A percentile compares a stretch with the other conserved stretches of the same genome.
Evolutionary conservation across 1,140 invertebrate species (phyloP).

Genomic region (Drosophila orena): DNA sequence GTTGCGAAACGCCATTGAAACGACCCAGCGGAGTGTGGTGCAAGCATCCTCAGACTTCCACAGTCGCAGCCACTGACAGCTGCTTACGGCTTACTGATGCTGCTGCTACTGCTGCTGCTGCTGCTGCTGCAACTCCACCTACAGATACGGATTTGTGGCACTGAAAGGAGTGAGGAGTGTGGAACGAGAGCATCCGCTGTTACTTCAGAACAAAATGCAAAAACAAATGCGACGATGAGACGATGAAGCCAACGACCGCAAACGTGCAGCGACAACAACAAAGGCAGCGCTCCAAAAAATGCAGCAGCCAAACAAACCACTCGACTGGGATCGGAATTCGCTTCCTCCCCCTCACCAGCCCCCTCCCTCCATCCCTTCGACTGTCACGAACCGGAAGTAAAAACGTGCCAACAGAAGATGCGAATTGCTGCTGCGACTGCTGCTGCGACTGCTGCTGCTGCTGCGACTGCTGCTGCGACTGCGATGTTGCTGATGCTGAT

Average conservation of each 20-base stretch:
- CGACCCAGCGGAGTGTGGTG: constrained; percentile 36
- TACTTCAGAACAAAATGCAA: constrained; percentile 49
- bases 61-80: constrained; percentile 39
- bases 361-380: constrained; percentile 3
- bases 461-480: constrained; percentile 56
- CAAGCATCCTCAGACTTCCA: constrained; percentile 22
- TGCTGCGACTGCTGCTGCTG: constrained; percentile 36
- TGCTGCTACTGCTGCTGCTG: constrained; percentile 30
- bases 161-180: too few relatives aligned
- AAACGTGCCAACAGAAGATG: constrained; percentile 61
- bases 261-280: constrained; percentile 64
- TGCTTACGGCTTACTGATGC: constrained; percentile 51
- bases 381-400: constrained; percentile 74
- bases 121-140: constrained; percentile 41
- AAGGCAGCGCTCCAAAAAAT: constrained; percentile 54
- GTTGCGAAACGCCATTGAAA: constrained; percentile 44
- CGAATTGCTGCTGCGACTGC: constrained; percentile 31
- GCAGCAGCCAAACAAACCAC: constrained; percentile 66
- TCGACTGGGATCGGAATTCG: constrained; percentile 64
- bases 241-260: constrained; percentile 74
- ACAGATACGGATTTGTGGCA: constrained; percentile 21
- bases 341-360: constrained; percentile 27
- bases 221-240: constrained; percentile 38
- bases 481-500: constrained; percentile 35
- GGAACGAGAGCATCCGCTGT: constrained; percentile 48